These are phyloP conservation scores for Solenodon paradoxus DNA, from an alignment of 2,113 vertebrate species.

Conservation along the genomic window DNA sequence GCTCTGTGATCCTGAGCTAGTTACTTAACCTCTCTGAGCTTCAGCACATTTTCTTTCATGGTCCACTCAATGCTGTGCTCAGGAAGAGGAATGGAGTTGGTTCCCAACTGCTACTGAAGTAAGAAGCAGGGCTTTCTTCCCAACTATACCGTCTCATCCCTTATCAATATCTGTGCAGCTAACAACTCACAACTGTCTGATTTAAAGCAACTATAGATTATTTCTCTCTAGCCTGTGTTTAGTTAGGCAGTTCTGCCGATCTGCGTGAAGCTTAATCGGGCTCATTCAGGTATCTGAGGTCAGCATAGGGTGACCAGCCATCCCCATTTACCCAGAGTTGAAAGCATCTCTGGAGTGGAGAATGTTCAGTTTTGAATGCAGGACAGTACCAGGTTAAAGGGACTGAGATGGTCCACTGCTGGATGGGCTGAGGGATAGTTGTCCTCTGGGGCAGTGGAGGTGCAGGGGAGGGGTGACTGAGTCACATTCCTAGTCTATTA, in stretches of 20 bases:
- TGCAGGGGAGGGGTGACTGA: accelerated
- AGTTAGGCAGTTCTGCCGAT: not conserved
- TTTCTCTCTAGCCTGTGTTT: not conserved
- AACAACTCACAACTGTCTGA: not conserved
- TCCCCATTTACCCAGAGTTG: not conserved
- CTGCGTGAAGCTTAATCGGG: not conserved
- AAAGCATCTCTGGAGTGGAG: not conserved
- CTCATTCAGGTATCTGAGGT: not conserved
- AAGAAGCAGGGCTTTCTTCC: not conserved
- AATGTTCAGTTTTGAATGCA: not conserved
- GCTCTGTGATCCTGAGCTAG: not conserved
- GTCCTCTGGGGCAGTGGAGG: not conserved
- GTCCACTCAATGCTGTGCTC: not conserved
- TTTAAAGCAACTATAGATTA: not conserved
- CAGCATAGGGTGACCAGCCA: not conserved
- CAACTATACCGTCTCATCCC: not conserved
- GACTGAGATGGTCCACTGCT: not conserved
- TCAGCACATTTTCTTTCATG: not conserved
- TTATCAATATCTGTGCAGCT: not conserved
- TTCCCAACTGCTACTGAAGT: not conserved
- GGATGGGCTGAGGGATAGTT: not conserved
- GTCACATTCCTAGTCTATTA: not conserved
- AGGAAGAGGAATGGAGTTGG: not conserved
- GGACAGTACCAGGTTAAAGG: not conserved
- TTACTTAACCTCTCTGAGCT: not conserved